phyloP scores from a whole-genome alignment of 1,140 invertebrate genomes.

The Uloborus diversus region DNA sequence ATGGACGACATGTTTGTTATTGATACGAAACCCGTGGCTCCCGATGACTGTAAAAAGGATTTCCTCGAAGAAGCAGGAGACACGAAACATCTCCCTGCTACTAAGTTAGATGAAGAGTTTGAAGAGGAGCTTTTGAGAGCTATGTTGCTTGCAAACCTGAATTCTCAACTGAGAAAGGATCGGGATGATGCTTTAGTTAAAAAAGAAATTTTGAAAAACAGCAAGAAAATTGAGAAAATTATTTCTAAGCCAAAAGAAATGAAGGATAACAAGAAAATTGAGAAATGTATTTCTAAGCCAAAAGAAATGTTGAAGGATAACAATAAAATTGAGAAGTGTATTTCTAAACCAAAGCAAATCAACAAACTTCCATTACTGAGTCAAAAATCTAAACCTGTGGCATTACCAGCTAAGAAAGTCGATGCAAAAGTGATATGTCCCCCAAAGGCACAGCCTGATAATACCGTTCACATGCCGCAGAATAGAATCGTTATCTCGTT shows the following conservation, averaged over 20 bases:
- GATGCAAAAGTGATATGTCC: background rate
- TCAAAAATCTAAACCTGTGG: background rate
- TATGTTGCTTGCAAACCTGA: constrained; percentile 22
- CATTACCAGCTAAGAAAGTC: no score
- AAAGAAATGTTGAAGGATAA: background rate
- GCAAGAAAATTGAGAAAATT: background rate
- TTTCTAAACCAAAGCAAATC: background rate
- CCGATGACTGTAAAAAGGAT: background rate
- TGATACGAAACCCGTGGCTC: constrained; percentile 14
- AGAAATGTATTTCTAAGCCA: background rate
- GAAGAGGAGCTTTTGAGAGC: constrained; percentile 31
- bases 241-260: background rate
- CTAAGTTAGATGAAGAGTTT: constrained; percentile 16
- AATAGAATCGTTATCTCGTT: constrained; percentile 27
- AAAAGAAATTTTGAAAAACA: background rate
- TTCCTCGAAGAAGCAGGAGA: background rate
- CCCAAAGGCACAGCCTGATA: background rate
- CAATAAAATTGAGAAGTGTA: background rate
- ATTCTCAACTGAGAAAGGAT: background rate
- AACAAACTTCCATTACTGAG: background rate
- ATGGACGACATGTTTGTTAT: constrained; percentile 27
- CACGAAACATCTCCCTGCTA: background rate
- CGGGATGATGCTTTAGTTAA: no score
- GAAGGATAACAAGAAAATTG: background rate
- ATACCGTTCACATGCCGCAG: background rate